Percentiles rank a stretch among this genome's conserved stretches.
phyloP scores from a whole-genome alignment of 2,888 invertebrate genomes.

The Scaptomyza caliginosa region DNA sequence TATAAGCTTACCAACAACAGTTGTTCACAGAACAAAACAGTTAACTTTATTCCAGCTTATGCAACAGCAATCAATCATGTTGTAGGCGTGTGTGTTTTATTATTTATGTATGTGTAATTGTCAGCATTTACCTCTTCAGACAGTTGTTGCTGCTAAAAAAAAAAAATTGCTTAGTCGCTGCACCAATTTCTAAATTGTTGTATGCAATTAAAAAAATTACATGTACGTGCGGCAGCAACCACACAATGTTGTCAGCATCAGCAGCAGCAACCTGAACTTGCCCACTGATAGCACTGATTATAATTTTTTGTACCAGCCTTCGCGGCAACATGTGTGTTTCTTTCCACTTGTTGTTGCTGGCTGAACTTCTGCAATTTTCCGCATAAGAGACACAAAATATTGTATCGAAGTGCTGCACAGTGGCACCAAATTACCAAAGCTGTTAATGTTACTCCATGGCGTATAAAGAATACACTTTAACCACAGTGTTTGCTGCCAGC shows the following conservation, averaged over 20 bases:
- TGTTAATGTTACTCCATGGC: too few species aligned
- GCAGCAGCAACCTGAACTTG: conserved; percentile 37
- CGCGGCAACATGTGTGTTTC: conserved; percentile 21
- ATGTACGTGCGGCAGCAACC: conserved; percentile 70
- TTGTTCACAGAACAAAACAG: conserved; percentile 42
- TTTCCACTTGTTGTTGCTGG: conserved; percentile 21
- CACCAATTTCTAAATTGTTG: conserved; percentile 74
- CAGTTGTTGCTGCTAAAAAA: conserved; percentile 33
- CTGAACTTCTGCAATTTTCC: conserved; percentile 51
- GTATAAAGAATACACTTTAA: background rate
- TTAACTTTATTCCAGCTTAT: conserved; percentile 22
- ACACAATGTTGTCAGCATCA: conserved; percentile 46
- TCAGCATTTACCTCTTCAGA: conserved; percentile 26
- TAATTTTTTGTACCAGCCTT: conserved; percentile 60
- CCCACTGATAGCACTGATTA: conserved; percentile 72
- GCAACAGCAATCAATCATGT: conserved; percentile 37
- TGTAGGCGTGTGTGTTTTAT: conserved; percentile 46
- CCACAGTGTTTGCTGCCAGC: conserved; percentile 18
- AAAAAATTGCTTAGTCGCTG: conserved; percentile 37
- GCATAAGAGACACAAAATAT: conserved; percentile 66
- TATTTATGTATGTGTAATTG: conserved; percentile 34
- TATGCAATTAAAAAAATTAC: conserved; percentile 81
- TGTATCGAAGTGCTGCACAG: conserved; percentile 49
- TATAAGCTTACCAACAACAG: conserved; percentile 66
- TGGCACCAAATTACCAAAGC: conserved; percentile 12